Base-by-base conservation (phyloP, 1,140 invertebrate genomes). In the Triops cancriformis region DNA sequence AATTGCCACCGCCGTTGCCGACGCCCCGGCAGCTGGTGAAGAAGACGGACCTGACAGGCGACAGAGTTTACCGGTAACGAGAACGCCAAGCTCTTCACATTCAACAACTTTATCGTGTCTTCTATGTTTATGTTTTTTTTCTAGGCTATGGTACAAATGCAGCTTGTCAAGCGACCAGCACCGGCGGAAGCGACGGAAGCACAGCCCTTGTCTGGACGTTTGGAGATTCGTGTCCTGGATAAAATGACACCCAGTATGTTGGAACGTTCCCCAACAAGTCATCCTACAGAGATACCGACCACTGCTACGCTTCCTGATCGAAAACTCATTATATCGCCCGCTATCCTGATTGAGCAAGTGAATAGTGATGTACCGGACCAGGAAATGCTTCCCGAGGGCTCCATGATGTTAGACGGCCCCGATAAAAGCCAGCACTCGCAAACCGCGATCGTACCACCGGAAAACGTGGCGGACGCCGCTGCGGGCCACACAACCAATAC, bases 201-300 rank as follows among this genome's bases (percentile, higher is more conserved):
- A 11, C 77, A 80, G 37, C 82, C 90, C 4, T 88, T 93, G n/a
- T 91, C 90, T 76, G 92, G 92, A 72, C 88, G 92, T 77, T 86
- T 94, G 41, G 92, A 94, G 86, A 94, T 94, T 78, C 87, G 93
- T 74, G 91, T 94, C 31, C 88, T 93, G 45, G 78, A 79, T 37
- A 28, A 27, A 43, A 43, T 31, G 26, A 41, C 41, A 11, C 12
- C 77, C 73, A 74, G 37, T 18, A 74, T 31, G 73, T 27, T 74
- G 12, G 73, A 41, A n/a, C 37, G 73, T 28, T 31, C n/a, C 73
- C 26, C 27, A 18, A 28, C 27, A 27, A 74, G 14, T 74, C n/a
- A 31, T 18, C 73, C 37, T 6, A n/a, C 73, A 74, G 27, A 28
- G 7, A 41, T 31, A 74, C 14, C 27, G 14, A 12, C 37, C 37